Evolutionary conservation across 1,140 invertebrate genomes (phyloP), one percentile per base, ranked within the genome.

Genomic region (Drosophila trapezifrons): DNA sequence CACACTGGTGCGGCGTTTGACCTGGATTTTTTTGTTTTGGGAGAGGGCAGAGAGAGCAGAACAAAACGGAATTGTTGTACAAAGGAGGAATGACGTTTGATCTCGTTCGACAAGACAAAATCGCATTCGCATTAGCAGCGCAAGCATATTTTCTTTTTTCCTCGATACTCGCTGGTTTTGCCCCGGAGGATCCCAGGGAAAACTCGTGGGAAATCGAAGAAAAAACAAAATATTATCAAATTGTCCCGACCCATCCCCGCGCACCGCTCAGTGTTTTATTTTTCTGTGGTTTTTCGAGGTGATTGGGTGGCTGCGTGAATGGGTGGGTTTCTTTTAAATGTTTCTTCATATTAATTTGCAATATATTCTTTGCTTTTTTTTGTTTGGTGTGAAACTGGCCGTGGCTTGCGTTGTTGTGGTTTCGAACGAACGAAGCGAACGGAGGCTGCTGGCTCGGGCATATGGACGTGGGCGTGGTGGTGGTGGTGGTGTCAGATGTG

Each of bases 1-100:
- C 90, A 63, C 91, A 92, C 74, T 92, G 90, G 78, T 92, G 91
- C 46, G 91, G 91, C 59, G 90, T 92, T 90, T 92, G 90, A 80
- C 91, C 91, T 92, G 84, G 54, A 80, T 54, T 13, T 54, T 66
- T 37, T 38, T 66, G 64, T 66, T 52, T 49, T 17, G 17, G 46
- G 47, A 45, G 15, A 62, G 51, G 51, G 45, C 47, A 35, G 37
- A 42, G 40, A 59, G 43, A 71, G 52, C 69, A 72, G 65, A 72
- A 71, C 63, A 70, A 40, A 71, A 72, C 27, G 65, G 65, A 67
- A 66, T 69, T 67, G 65, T 69, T 69, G 65, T 69, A 69, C 27
- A 69, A 20, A 69, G 42, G 56, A 22, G 62, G 65, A 66, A 66
- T 60, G 62, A 49, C 62, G 45, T 69, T 69, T 66, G 62, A 69